Evolutionary conservation across 1,140 invertebrate genomes (phyloP).

Genomic region (Pararge aegeria): DNA sequence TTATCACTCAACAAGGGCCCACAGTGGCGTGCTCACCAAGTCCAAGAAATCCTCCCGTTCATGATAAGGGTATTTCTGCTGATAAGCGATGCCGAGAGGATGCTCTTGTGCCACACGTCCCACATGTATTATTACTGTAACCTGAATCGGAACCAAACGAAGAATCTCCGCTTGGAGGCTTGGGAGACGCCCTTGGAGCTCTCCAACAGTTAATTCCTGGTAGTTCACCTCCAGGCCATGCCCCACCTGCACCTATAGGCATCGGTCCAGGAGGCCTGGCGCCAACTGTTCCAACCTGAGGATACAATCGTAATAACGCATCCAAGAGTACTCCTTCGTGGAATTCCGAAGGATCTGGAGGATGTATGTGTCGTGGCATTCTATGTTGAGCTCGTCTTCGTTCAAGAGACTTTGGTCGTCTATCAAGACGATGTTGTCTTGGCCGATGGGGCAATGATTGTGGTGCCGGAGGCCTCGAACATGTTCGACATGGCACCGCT

Average conservation of each 20-base stretch:
- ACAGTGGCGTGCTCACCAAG: constrained; percentile 35
- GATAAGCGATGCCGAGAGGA: constrained; percentile 69
- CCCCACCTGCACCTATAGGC: constrained; percentile 57
- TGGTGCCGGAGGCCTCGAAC: constrained; percentile 53
- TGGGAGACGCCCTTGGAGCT: constrained; percentile 66
- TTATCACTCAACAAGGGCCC: constrained; percentile 35
- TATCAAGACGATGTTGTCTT: constrained; percentile 62
- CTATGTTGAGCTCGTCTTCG: constrained; percentile 62
- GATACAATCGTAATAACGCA: constrained; percentile 82
- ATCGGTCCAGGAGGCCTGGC: constrained; percentile 60
- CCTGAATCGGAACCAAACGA: constrained; percentile 80
- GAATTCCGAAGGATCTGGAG: constrained; percentile 74
- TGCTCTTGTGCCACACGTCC: constrained; percentile 77
- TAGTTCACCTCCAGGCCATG: constrained; percentile 67
- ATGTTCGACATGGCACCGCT: constrained; percentile 68
- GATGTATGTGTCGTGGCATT: constrained; percentile 64
- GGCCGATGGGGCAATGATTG: constrained; percentile 67
- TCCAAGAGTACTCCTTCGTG: constrained; percentile 80
- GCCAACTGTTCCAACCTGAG: constrained; percentile 77
- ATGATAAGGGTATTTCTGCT: constrained; percentile 52
- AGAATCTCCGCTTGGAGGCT: constrained; percentile 76
- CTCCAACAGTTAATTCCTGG: constrained; percentile 70
- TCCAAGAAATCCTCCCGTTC: constrained; percentile 33
- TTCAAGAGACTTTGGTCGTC: constrained; percentile 67
- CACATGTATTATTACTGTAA: constrained; percentile 81